Percentiles rank a stretch among this genome's conserved stretches.
Evolutionary conservation across 2,113 vertebrate genomes (phyloP).

Genomic region (Heloderma charlesbogerti): DNA sequence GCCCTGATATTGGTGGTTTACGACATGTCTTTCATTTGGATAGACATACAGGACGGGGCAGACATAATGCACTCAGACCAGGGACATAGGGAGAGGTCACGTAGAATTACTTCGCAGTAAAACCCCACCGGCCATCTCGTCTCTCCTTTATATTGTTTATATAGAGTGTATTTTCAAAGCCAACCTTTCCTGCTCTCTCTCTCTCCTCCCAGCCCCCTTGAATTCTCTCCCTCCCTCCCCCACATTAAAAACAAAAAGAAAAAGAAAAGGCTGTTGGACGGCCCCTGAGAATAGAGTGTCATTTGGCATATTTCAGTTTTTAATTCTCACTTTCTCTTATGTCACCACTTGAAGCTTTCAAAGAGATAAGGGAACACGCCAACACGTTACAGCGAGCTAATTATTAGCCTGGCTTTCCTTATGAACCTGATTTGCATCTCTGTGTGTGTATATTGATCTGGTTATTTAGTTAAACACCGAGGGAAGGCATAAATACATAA

Average conservation of each 20-base stretch:
- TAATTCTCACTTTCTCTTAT: conserved; percentile 51
- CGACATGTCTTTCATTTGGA: conserved; percentile 33
- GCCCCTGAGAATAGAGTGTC: conserved; percentile 22
- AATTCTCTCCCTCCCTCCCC: background rate
- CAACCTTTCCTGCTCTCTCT: conserved; percentile 23
- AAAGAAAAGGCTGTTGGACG: background rate
- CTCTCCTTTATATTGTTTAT: conserved; percentile 33
- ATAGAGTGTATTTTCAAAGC: conserved; percentile 50
- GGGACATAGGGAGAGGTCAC: conserved; percentile 56
- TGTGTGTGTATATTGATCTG: background rate
- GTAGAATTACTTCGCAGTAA: conserved; percentile 51
- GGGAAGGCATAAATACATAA: background rate
- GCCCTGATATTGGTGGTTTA: conserved; percentile 26
- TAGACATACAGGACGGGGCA: conserved; percentile 7
- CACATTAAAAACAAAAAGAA: background rate
- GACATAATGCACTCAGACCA: conserved; percentile 65
- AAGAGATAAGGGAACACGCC: background rate
- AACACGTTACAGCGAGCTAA: conserved; percentile 15
- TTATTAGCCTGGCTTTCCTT: conserved; percentile 28
- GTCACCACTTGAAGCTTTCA: conserved; percentile 48
- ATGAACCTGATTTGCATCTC: conserved; percentile 51
- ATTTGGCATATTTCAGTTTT: conserved; percentile 35
- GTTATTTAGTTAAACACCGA: background rate
- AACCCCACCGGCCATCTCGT: conserved; percentile 34
- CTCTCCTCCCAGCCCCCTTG: background rate